A percentile compares a stretch with the other conserved stretches of the same genome.
phyloP scores from a whole-genome alignment of 2,797 vertebrate genomes.

The Argentina silus region DNA sequence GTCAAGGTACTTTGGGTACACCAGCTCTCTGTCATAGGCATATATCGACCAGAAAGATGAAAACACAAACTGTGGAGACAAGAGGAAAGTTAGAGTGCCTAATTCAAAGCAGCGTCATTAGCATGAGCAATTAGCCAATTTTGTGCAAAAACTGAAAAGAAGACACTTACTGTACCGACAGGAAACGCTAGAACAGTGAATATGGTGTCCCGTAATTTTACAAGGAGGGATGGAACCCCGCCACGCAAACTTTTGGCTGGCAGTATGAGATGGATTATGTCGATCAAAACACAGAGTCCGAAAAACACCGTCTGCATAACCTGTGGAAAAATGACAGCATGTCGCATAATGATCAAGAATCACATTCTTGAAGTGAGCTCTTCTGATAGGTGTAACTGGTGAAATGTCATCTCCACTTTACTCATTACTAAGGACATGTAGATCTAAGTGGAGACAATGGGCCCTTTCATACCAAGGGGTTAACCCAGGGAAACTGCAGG shows the following conservation, averaged over 20 bases:
- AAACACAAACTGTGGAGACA: constrained; percentile 69
- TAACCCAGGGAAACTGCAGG: too few species aligned
- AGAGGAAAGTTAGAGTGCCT: background rate
- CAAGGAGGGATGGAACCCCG: constrained; percentile 26
- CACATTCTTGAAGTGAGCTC: too few species aligned
- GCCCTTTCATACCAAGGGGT: too few species aligned
- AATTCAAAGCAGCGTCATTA: background rate
- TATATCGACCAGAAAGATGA: constrained; percentile 68
- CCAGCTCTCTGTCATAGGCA: constrained; percentile 59
- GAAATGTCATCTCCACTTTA: too few species aligned
- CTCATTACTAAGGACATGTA: too few species aligned
- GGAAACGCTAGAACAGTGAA: constrained; percentile 61
- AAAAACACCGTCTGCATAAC: constrained; percentile 59
- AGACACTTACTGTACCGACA: constrained; percentile 50
- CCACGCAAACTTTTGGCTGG: constrained; percentile 26
- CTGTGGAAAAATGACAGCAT: constrained; percentile 23
- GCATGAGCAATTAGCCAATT: background rate
- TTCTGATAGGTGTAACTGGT: too few species aligned
- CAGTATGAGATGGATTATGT: constrained; percentile 37
- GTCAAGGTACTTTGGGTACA: constrained; percentile 62
- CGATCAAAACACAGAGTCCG: constrained; percentile 42
- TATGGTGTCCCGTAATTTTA: constrained; percentile 42
- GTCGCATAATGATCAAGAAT: too few species aligned
- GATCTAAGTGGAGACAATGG: too few species aligned
- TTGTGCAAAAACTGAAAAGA: background rate